These are phyloP conservation scores for Botia almorhae DNA, from an alignment of 2,797 vertebrate species.

Conservation along the genomic window DNA sequence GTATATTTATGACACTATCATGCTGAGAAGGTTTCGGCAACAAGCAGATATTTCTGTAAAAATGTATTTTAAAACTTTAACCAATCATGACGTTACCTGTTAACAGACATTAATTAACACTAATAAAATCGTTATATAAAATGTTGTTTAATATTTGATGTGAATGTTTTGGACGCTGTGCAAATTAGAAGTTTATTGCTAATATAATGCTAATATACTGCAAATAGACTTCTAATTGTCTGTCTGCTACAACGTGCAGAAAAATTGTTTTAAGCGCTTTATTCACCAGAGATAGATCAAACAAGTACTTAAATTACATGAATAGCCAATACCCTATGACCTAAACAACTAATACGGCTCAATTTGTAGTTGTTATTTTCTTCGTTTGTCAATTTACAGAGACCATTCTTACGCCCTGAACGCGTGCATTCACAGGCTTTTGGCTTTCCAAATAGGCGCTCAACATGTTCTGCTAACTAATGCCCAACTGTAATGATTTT, in stretches of 20 bases:
- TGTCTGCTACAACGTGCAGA: not conserved
- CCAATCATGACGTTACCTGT: not conserved
- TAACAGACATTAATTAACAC: not conserved
- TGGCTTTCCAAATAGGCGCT: conserved; percentile 40
- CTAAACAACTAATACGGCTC: too few relatives aligned
- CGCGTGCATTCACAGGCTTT: conserved; percentile 72
- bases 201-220: not conserved
- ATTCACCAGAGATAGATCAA: too few relatives aligned
- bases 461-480: conserved; percentile 70
- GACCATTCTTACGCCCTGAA: conserved; percentile 37
- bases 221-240: not conserved
- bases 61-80: not conserved
- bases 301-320: too few relatives aligned
- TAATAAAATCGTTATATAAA: not conserved
- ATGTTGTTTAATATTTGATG: not conserved
- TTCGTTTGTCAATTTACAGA: conserved; percentile 3
- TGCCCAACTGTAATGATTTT: conserved; percentile 78
- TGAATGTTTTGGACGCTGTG: not conserved
- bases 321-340: too few relatives aligned
- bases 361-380: not conserved
- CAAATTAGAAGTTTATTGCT: not conserved
- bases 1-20: not conserved
- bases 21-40: not conserved
- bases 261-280: not conserved
- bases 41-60: not conserved